Conservation (phyloP, 2,797 vertebrate genomes). For the Sebastes aleutianus region DNA sequence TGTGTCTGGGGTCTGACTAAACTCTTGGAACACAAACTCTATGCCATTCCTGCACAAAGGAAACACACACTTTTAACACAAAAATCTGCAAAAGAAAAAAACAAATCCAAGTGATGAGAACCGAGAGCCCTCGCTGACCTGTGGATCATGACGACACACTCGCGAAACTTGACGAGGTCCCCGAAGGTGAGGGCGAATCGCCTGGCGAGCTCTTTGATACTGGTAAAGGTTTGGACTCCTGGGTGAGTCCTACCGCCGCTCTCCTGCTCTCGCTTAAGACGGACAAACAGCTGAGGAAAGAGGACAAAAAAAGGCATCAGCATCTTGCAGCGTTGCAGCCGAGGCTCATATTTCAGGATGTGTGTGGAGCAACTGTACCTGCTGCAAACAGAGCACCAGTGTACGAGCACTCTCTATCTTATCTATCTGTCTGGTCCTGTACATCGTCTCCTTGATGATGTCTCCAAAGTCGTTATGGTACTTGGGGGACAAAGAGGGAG, state of each 20-base stretch:
- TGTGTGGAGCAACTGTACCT: constrained; percentile 73
- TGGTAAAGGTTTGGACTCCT: constrained; percentile 86
- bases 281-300: constrained; percentile 83
- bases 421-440: constrained; percentile 85
- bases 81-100: not conserved
- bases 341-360: not conserved
- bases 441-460: constrained; percentile 92
- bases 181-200: constrained; percentile 92
- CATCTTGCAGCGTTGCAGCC: not conserved
- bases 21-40: constrained; percentile 90
- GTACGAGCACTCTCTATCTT: constrained; percentile 87
- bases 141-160: constrained; percentile 92
- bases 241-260: constrained; percentile 67
- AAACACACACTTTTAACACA: not conserved
- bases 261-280: constrained; percentile 82
- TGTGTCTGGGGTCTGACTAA: constrained; percentile 74
- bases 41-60: constrained; percentile 85
- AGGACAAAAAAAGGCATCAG: constrained; percentile 2
- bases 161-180: constrained; percentile 90
- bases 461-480: constrained; percentile 90
- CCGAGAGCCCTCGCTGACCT: constrained; percentile 74
- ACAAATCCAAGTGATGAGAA: rapidly evolving
- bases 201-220: constrained; percentile 92
- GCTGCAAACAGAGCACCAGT: constrained; percentile 88
- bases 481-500: constrained; percentile 48